Evolutionary conservation across 2,113 vertebrate genomes (phyloP).

Genomic region (Tichodroma muraria): DNA sequence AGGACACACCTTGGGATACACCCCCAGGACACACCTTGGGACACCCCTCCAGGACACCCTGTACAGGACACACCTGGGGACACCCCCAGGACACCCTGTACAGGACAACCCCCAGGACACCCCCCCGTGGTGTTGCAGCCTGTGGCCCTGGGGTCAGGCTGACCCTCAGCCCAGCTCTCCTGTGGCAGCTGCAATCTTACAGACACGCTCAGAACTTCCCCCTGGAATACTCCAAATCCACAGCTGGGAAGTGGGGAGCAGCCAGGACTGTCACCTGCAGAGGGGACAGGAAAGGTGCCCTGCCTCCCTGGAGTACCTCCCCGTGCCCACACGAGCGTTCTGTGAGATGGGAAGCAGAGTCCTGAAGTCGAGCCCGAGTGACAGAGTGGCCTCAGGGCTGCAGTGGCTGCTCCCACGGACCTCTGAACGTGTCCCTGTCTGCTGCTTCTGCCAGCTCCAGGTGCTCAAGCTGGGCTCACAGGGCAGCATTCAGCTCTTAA

Average conservation of each 20-base stretch:
- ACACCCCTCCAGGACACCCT: background rate
- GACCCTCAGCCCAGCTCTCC: background rate
- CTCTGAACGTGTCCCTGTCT: background rate
- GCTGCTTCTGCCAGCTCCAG: background rate
- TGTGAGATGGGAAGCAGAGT: background rate
- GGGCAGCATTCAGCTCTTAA: background rate
- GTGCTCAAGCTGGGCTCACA: background rate
- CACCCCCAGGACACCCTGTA: background rate
- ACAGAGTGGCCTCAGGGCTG: background rate
- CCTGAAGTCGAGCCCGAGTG: no score
- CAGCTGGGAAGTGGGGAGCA: background rate
- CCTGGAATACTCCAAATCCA: background rate
- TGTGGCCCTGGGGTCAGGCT: background rate
- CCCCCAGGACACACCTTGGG: background rate
- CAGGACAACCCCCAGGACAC: background rate
- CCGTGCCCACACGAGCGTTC: background rate
- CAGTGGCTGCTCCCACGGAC: background rate
- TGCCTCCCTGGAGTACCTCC: background rate
- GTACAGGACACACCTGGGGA: no score
- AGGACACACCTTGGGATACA: no score
- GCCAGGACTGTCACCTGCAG: background rate
- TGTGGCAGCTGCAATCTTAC: conserved; percentile 2
- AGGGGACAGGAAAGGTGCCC: background rate
- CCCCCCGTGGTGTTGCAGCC: background rate
- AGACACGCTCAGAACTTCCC: conserved; percentile 7